Base-by-base conservation (phyloP, 2,888 invertebrate genomes). In the Cepaea hortensis region DNA sequence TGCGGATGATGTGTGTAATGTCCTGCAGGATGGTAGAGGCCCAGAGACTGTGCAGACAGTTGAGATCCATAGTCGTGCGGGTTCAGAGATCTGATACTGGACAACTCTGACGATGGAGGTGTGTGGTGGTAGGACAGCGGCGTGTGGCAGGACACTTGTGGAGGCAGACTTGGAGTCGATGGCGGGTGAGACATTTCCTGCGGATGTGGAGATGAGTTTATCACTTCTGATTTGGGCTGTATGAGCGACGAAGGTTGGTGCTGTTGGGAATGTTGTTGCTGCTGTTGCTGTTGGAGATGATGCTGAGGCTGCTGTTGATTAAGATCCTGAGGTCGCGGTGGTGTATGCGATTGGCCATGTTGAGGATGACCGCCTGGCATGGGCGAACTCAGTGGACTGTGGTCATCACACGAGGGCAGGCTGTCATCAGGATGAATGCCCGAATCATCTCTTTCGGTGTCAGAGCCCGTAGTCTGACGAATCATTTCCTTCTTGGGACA, bases 401-500 rank as follows among this genome's bases (percentile, higher is more conserved):
- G 85, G 81, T 81, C 82, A 82, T 89, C 87, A 76, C 88, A 85
- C 0, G 86, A 85, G 55, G 55, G 81, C 85, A 84, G 46, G 87
- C 88, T 84, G 73, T 88, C 85, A 81, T 88, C 83, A 70, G 85
- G 88, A 85, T 89, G 81, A 84, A 89, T 85, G n/a, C 88, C 85
- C 80, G 87, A 87, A 85, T 89, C 82, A 79, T 87, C 81, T 84
- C 87, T 70, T 62, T 70, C 61, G 15, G 46, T 23, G 50, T 84
- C 65, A 35, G 77, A 62, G 46, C 62, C 62, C 15, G 87, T 75
- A 50, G 88, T 62, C 70, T 87, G 97, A 61, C 98, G 95, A 18
- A 97, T 96, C 85, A 97, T 96, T 94, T 98, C 98, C 84, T 98
- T 98, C 95, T 98, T 98, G 94, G 98, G 98, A 94, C 98, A 98